Conservation (phyloP, 2,113 vertebrate genomes). For the Heloderma charlesbogerti region DNA sequence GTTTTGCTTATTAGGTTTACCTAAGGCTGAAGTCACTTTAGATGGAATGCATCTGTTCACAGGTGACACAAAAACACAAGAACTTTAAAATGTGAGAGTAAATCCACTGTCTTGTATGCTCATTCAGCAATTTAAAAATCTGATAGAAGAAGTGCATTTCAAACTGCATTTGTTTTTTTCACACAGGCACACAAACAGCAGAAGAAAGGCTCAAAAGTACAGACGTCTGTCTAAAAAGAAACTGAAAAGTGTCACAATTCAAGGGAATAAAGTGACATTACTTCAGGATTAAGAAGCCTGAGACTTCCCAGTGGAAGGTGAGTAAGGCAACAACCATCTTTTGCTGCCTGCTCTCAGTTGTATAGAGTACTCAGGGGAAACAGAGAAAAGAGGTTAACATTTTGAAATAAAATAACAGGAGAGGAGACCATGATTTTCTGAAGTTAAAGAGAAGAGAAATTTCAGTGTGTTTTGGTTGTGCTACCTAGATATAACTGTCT, state of each 20-base stretch:
- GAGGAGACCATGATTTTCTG: not conserved
- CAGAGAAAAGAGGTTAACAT: not conserved
- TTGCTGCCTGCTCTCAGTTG: not conserved
- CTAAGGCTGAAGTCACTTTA: not conserved
- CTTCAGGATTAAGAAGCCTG: not conserved
- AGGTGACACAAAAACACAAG: not conserved
- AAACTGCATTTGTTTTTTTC: not conserved
- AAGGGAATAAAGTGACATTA: not conserved
- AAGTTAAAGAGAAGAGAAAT: not conserved
- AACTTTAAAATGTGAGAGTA: not conserved
- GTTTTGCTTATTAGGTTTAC: not conserved
- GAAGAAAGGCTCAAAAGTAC: not conserved
- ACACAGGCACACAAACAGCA: not conserved
- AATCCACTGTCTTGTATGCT: not conserved
- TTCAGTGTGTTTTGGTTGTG: not conserved
- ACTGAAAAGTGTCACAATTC: not conserved
- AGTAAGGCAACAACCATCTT: fast-evolving
- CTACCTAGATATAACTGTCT: not conserved
- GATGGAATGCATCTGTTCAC: not conserved
- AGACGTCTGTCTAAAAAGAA: slow-evolving; percentile 6
- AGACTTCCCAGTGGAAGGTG: slow-evolving; percentile 28
- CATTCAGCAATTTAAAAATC: not conserved
- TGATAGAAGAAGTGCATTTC: not conserved
- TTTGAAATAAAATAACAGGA: not conserved
- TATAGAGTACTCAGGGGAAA: not conserved